These are phyloP conservation scores for Dynastes maya DNA, from an alignment of 2,888 invertebrate genomes.

Conservation along the genomic window DNA sequence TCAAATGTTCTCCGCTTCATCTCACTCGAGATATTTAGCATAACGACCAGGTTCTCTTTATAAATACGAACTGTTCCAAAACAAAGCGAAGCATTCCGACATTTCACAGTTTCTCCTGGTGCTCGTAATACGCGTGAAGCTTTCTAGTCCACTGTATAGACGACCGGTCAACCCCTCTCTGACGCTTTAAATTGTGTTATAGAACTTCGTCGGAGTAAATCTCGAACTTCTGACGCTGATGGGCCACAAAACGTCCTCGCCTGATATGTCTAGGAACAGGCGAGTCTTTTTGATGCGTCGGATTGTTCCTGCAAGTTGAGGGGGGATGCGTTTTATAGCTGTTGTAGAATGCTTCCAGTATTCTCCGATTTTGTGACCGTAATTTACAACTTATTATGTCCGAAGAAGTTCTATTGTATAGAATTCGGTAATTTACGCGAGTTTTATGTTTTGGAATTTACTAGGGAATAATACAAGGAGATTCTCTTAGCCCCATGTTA, in stretches of 20 bases:
- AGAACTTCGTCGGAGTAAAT: conserved; percentile 47
- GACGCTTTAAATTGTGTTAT: conserved; percentile 37
- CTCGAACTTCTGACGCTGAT: conserved; percentile 52
- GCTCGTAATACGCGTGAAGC: too few species aligned
- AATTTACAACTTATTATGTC: conserved; percentile 26
- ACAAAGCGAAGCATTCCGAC: too few species aligned
- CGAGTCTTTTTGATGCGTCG: conserved; percentile 16
- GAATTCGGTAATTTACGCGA: background rate
- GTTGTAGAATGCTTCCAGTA: background rate
- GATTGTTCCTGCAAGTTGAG: background rate
- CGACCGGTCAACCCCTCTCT: conserved; percentile 34
- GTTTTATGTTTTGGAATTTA: background rate
- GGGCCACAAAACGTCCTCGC: conserved; percentile 48
- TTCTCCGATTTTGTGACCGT: conserved; percentile 12
- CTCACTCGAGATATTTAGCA: too few species aligned
- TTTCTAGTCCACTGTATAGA: too few species aligned
- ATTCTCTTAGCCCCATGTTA: background rate
- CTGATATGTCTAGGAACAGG: conserved; percentile 46
- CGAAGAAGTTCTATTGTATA: background rate
- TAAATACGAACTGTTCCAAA: too few species aligned
- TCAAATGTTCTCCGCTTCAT: too few species aligned
- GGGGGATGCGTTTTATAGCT: too few species aligned
- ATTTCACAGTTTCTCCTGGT: too few species aligned
- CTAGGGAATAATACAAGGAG: background rate
- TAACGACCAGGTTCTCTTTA: too few species aligned